These are phyloP conservation scores for Drosophila repletoides DNA, from an alignment of 1,140 invertebrate genomes.

Conservation along the genomic window DNA sequence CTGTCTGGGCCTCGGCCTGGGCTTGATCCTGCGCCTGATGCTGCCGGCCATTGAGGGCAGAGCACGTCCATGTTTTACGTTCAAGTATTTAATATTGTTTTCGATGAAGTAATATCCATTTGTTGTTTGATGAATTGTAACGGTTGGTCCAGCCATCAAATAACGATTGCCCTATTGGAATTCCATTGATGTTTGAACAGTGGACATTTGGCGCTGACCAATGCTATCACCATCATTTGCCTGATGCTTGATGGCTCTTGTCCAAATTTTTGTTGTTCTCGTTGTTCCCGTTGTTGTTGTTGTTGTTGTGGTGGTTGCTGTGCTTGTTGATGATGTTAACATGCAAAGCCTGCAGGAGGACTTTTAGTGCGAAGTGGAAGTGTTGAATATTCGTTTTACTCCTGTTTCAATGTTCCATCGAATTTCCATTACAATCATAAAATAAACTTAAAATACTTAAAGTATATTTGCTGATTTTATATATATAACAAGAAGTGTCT, in stretches of 20 bases:
- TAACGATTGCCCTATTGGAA: constrained; percentile 56
- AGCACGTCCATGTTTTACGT: constrained; percentile 57
- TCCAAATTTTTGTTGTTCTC: constrained; percentile 10
- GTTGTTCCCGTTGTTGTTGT: too few species aligned
- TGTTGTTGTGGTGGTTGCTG: too few species aligned
- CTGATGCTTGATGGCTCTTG: constrained; percentile 32
- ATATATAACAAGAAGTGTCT: too few species aligned
- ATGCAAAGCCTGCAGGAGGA: constrained; percentile 13
- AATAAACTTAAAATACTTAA: too few species aligned
- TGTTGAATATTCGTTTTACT: constrained; percentile 13
- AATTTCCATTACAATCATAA: too few species aligned
- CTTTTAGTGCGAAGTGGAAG: constrained; percentile 20
- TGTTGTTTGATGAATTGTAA: constrained; percentile 78
- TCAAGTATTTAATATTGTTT: constrained; percentile 80
- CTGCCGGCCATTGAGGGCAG: constrained; percentile 22
- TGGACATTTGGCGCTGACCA: constrained; percentile 4
- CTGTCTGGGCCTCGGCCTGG: constrained; percentile 4
- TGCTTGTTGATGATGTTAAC: constrained; percentile 23
- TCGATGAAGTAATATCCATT: constrained; percentile 80
- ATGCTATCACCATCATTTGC: constrained; percentile 21
- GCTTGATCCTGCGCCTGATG: constrained; percentile 8
- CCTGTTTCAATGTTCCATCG: constrained; percentile 1
- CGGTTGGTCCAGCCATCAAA: constrained; percentile 56
- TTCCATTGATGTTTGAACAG: constrained; percentile 53
- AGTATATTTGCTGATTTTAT: too few species aligned